Base-by-base conservation (phyloP, 2,113 vertebrate species). In the Psilopsiagon aymara region DNA sequence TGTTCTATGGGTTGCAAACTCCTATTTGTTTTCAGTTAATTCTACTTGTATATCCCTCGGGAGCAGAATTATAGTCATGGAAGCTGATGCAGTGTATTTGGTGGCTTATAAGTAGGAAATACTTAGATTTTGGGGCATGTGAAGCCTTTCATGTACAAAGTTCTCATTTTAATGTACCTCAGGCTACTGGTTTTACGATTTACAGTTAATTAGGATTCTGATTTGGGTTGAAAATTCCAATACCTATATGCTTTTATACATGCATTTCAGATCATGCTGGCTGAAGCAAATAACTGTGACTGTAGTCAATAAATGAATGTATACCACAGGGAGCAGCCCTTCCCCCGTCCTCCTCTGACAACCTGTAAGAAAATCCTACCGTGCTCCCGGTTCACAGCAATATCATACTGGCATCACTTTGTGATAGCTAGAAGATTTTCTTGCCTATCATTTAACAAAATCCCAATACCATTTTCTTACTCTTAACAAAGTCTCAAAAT, bases 161-260 rank as follows among this genome's bases (percentile, higher is more conserved):
- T 98, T 98, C 97, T 98, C 98, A 98, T 98, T 98, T 98, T 98
- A 98, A 97, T 96, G 94, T 97, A 98, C 98, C 97, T 98, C 95
- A 46, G 98, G 98, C 97, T 98, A 98, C 96, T 62, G 62, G 96
- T 95, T 98, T 98, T 97, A 95, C 96, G 96, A 98, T 98, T 98
- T 98, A 95, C 93, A 97, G 96, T 98, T 98, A 98, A 98, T 98
- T 98, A 98, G 96, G 98, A 98, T 97, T 98, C 97, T 98, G 96
- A 98, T 98, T 98, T 98, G 96, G 96, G 91, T 82, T 98, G 98
- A 98, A 98, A 98, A 97, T 98, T 98, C 49, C 74, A 97, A 94
- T 96, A 97, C 94, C 92, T 97, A 92, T 92, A 95, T 97, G 96
- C 96, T 96, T 98, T 97, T 97, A 96, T 96, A 97, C 95, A 97